Base-by-base conservation (phyloP, 2,888 invertebrate species). In the Amblyteles armatorius region DNA sequence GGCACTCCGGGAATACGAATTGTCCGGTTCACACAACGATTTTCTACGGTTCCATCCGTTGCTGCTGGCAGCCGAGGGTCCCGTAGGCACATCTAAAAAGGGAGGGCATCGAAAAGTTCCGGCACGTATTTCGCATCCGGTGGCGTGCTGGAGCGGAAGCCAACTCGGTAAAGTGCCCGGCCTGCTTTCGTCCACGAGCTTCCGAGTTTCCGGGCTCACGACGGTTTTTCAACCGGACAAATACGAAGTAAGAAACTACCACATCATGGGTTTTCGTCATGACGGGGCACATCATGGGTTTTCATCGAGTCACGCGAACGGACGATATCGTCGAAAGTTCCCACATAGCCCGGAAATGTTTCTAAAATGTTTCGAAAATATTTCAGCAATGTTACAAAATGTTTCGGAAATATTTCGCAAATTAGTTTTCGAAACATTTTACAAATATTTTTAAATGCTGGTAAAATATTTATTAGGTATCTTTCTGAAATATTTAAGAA, bases 111-210 rank as follows among this genome's bases (percentile, higher is more conserved):
- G 48, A 78, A 78, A 82, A 57, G 57, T 82, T 82, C 57, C 72
- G 36, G 78, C 82, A 82, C 82, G 82, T 82, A 82, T 78, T 73
- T 78, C 68, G 72, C 67, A 78, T 82, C 67, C 67, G 57, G n/a
- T 65, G 40, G 55, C 44, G 52, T 26, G 48, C 9, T 36, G 52
- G 78, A 33, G 7, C 9, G 1, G 11, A 3, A 57, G 9, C 22
- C 22, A 22, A 57, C 22, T 9, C 22, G 3, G 26, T 13, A 26
- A 26, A 57, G 57, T 26, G 11, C 57, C 57, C 22, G 26, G 19
- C 11, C 22, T 3, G 57, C 26, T 26, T 3, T 57, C 22, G 9
- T 57, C 57, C 26, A 11, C 57, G 57, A 57, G 57, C 11, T 44
- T 44, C 13, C 13, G 44, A 57, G 22, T 57, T 26, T 19, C 55